Base-by-base conservation (phyloP, 2,888 invertebrate species). In the Tenthredo scrophulariae region DNA sequence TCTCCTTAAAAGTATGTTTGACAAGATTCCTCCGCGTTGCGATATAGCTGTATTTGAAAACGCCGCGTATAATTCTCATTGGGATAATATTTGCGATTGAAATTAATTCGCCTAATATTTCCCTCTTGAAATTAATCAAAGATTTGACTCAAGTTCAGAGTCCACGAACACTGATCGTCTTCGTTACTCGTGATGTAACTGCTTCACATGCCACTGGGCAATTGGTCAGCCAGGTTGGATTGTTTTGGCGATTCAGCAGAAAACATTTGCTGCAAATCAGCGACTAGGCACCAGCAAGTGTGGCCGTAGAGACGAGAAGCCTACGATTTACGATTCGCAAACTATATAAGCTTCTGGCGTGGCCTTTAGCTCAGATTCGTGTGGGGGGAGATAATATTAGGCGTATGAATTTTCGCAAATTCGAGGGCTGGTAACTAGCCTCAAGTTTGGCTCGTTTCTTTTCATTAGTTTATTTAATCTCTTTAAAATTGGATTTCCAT, bases 211-310 rank as follows among this genome's bases (percentile, higher is more conserved):
- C 80, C 80, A 80, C 37, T 18, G 29, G 22, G 46, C 7, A 26
- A 65, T 62, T 9, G 67, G 67, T 83, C n/a, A 46, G 26, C 67
- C 65, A 46, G 46, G 65, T 29, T 46, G 46, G 33, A 46, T 67
- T 65, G 50, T 83, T 83, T 67, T 83, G 33, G 33, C 83, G 50
- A 83, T 50, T 83, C 83, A 83, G 83, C 83, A 70, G 33, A 67
- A 83, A 58, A 83, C 29, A 22, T 29, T 70, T 29, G 83, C n/a
- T 22, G 83, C 67, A 83, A 83, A 83, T 67, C 67, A 33, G n/a
- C 67, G 33, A 67, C 58, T 62, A 33, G 22, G 62, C 40, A 62
- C 62, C 37, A n/a, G 80, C 62, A 62, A 22, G 58, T 80, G 62
- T 62, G 58, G 22, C 40, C 80, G 22, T 18, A 43, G 70, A 29